Base-by-base conservation (phyloP, 2,888 invertebrate species). In the Cinara cedri region DNA sequence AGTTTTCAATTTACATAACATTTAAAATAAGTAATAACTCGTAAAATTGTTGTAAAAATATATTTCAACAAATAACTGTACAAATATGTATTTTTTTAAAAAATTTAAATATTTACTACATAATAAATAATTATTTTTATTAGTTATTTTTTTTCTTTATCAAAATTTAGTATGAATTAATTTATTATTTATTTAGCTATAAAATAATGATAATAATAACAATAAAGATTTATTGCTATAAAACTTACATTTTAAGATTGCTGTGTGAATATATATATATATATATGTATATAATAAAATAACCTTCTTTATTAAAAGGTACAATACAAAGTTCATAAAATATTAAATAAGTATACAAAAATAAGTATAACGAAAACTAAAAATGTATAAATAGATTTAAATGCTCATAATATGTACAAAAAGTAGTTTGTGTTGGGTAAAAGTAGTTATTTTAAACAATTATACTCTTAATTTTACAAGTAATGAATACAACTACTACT, bases 1-100 rank as follows among this genome's bases (percentile, higher is more conserved):
- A n/a, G 34, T 26, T 78, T 49, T 19, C 10, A 55, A 34, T 34
- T 34, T 34, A n/a, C 34, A 34, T 19, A 14, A 71, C 11, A 19
- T 51, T 9, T 55, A 42, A 24, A 60, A 60, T 72, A 46, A 57
- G 13, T 46, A 26, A 72, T 46, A 26, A 46, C n/a, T 46, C 9
- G 1, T n/a, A 44, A 62, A 13, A 49, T 60, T 16, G 11, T 11
- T 74, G 62, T 42, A 74, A 74, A 74, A 74, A 74, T 74, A 74
- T 74, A 74, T 62, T 71, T 74, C 62, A 63, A 74, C 51, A 62
- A 62, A 70, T 24, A 21, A 71, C 16, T 72, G 60, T 72, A 72
- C 72, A 72, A 46, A 72, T 72, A 49, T 34, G 6, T 34, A 26
- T 62, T 62, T 51, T 49, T 62, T 51, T 34, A 34, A n/a, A n/a